A percentile compares a stretch with the other conserved stretches of the same genome.
phyloP scores from a whole-genome alignment of 2,797 vertebrate species.

The Enteromius unitaeniatus region DNA sequence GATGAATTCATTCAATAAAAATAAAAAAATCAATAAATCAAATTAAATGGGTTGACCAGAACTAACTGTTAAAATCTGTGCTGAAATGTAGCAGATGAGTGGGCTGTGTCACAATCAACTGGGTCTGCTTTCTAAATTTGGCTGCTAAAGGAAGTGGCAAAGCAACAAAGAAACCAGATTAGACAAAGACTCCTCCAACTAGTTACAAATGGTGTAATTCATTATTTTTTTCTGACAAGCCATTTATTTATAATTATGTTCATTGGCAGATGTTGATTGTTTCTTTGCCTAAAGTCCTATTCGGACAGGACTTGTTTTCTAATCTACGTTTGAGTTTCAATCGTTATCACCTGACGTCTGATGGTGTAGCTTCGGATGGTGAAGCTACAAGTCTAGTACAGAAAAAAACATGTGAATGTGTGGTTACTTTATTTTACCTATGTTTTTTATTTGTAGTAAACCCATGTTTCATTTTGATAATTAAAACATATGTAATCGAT shows the following conservation, averaged over 20 bases:
- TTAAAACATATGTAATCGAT: no score
- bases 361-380: no score
- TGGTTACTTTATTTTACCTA: no score
- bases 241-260: conserved; percentile 5
- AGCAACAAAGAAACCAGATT: conserved; percentile 28
- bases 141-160: conserved; percentile 11
- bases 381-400: no score
- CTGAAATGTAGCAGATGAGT: conserved; percentile 17
- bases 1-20: conserved; percentile 2
- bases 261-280: not conserved
- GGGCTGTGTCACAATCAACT: not conserved
- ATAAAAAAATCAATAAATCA: not conserved
- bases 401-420: no score
- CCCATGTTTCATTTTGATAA: no score
- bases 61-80: not conserved
- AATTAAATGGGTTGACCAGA: not conserved
- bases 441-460: no score
- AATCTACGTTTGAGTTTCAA: no score
- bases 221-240: not conserved
- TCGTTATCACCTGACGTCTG: no score
- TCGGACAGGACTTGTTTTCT: no score
- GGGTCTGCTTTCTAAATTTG: conserved; percentile 16
- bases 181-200: conserved; percentile 7
- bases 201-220: conserved; percentile 20
- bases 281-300: no score